Conservation (phyloP, 2,888 invertebrate species). For the Meliscaeva auricollis region DNA sequence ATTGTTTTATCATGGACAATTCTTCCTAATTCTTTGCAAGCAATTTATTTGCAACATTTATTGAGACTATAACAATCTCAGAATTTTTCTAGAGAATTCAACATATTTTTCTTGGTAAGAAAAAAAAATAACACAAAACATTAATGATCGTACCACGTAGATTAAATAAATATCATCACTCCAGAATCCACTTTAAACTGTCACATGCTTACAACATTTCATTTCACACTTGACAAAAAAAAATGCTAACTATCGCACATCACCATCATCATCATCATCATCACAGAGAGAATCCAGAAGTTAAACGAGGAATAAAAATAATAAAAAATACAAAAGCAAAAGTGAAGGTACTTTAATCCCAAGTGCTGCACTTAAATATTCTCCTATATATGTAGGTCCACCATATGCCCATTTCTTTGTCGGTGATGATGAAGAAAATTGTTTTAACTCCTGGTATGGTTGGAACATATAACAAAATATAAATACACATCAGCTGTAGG, state of each 20-base stretch:
- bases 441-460: neutral
- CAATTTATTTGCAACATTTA: too few species aligned
- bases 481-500: constrained; percentile 29
- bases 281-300: constrained; percentile 20
- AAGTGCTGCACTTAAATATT: constrained; percentile 32
- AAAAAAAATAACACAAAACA: neutral
- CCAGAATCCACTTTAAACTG: constrained; percentile 50
- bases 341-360: constrained; percentile 28
- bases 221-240: constrained; percentile 68
- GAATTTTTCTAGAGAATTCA: neutral
- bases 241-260: constrained; percentile 11
- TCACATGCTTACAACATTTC: constrained; percentile 69
- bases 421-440: constrained; percentile 45
- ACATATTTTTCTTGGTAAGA: neutral
- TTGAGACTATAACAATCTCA: too few species aligned
- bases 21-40: too few species aligned
- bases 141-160: neutral
- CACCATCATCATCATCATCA: constrained; percentile 8
- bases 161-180: constrained; percentile 23
- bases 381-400: constrained; percentile 33
- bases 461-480: neutral
- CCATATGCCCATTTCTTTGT: constrained; percentile 51
- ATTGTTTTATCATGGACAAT: too few species aligned
- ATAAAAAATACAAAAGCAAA: neutral
- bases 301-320: constrained; percentile 11